Evolutionary conservation across 2,113 vertebrate species (phyloP), one percentile per base, ranked within the genome.

Genomic region (Oryzias woworae): DNA sequence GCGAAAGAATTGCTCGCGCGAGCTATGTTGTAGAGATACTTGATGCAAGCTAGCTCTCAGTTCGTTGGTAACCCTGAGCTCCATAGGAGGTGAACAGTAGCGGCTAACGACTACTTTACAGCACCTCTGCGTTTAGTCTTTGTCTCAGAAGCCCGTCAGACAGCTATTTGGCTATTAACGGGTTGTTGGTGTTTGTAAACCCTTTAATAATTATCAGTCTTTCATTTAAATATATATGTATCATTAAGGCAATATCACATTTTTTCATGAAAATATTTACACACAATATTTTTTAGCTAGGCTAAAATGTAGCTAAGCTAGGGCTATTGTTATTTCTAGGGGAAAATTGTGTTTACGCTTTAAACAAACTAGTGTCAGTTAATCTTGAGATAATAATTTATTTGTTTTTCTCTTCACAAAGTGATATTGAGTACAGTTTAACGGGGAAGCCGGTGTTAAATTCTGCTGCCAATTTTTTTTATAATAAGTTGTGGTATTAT

Each of bases 121-220:
- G 82, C 75, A 86, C 89, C 77, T 79, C 64, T 36, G 36, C 36
- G 36, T 83, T 88, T 88, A 36, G 36, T 91, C 88, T 92, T 93
- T 92, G 92, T 91, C 85, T 66, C 54, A 8, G 36, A 36, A 36
- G 10, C 36, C 36, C 8, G 36, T 36, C 36, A 12, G 36, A 12
- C 36, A 36, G 10, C 8, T 36, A 36, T 36, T 36, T 12, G 12
- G 36, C 36, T 31, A 15, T 23, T 45, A 14, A 36, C 36, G 36
- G 36, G 36, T 36, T 36, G 36, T 36, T 36, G 8, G 3, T 36
- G 36, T 36, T 36, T 36, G 36, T 36, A 36, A 36, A 36, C 36
- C 10, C 36, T 36, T 36, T 12, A 36, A 12, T 36, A 36, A 36
- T 12, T 12, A 8, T 12, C 10, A 36, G 36, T 12, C 2, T 36